Evolutionary conservation across 2,113 vertebrate species (phyloP).

Genomic region (Ascaphus truei): DNA sequence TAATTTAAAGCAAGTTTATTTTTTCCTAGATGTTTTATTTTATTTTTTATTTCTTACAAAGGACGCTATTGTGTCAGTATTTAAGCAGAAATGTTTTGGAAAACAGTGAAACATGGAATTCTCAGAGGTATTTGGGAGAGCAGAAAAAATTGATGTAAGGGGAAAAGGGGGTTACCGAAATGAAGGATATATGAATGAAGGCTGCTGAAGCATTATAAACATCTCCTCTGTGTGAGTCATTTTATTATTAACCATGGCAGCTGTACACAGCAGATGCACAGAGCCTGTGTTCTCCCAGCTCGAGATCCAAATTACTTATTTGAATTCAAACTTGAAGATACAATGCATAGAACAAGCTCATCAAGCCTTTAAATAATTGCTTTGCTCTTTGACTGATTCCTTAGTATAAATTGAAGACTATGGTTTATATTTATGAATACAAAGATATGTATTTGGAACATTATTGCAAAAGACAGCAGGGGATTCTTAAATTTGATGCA

Average conservation of each 20-base stretch:
- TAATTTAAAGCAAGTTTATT: too few relatives aligned
- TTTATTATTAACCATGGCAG: constrained; percentile 34
- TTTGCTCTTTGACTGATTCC: too few relatives aligned
- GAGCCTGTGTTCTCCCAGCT: constrained; percentile 18
- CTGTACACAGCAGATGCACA: constrained; percentile 32
- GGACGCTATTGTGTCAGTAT: background rate
- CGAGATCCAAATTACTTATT: constrained; percentile 8
- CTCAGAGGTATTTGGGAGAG: constrained; percentile 17
- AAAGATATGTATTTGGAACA: too few relatives aligned
- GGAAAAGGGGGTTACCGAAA: background rate
- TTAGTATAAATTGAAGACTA: too few relatives aligned
- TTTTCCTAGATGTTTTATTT: too few relatives aligned
- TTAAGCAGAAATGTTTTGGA: constrained; percentile 8
- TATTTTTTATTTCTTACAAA: background rate
- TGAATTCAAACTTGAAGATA: background rate
- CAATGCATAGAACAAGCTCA: background rate
- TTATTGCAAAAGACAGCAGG: too few relatives aligned
- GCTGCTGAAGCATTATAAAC: constrained; percentile 27
- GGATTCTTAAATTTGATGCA: too few relatives aligned
- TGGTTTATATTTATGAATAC: too few relatives aligned
- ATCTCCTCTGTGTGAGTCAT: constrained; percentile 29
- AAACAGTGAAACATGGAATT: background rate
- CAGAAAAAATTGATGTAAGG: constrained; percentile 27
- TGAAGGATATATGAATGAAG: constrained; percentile 19
- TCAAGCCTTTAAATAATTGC: too few relatives aligned